Evolutionary conservation across 2,888 invertebrate species (phyloP).

Genomic region (Chesias legatella): DNA sequence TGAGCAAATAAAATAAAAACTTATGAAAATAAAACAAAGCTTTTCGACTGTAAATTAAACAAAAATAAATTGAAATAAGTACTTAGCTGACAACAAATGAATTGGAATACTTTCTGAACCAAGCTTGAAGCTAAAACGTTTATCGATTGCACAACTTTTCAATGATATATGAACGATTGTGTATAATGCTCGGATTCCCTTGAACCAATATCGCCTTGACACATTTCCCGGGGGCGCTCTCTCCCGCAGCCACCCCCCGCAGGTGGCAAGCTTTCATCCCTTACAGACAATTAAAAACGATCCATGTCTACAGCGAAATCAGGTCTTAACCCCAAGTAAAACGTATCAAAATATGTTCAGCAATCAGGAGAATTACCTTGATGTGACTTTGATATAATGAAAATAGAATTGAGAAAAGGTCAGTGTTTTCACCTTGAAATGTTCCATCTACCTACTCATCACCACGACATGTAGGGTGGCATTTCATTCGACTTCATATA

Average conservation of each 20-base stretch:
- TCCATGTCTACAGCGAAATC: constrained; percentile 3
- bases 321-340: constrained; percentile 11
- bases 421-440: constrained; percentile 25
- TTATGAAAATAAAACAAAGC: too few relatives aligned
- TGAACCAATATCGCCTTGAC: constrained; percentile 57
- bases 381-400: constrained; percentile 3
- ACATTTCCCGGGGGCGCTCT: constrained; percentile 39
- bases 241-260: constrained; percentile 13
- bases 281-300: constrained; percentile 28
- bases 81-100: constrained; percentile 1
- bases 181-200: constrained; percentile 35
- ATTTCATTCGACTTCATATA: constrained; percentile 27
- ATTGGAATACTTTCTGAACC: constrained; percentile 11
- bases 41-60: too few relatives aligned
- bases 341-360: constrained; percentile 12
- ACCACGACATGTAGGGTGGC: constrained; percentile 19
- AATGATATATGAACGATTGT: constrained; percentile 23
- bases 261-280: constrained; percentile 29
- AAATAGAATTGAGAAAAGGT: too few relatives aligned
- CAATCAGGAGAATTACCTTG: constrained; percentile 9
- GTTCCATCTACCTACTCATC: constrained; percentile 10
- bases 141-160: constrained; percentile 36
- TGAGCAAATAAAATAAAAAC: background rate
- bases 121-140: constrained; percentile 15
- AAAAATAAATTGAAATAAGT: background rate